These are phyloP conservation scores for Acleris cristana DNA, from an alignment of 2,888 invertebrate species.

Conservation along the genomic window DNA sequence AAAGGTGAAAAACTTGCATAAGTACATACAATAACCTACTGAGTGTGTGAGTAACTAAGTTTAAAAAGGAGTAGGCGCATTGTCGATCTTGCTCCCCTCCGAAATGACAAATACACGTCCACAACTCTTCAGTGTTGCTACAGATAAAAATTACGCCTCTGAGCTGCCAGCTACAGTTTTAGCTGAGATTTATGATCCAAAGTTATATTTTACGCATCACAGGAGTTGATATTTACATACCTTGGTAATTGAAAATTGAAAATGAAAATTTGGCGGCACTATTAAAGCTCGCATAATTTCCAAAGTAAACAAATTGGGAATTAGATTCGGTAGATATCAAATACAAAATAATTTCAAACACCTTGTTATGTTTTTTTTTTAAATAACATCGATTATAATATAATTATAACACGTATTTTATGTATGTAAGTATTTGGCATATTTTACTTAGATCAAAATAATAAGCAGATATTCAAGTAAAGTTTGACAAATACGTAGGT, in stretches of 20 bases:
- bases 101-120: constrained; percentile 74
- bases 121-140: constrained; percentile 75
- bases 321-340: too few species aligned
- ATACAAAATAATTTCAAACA: too few species aligned
- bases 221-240: constrained; percentile 1
- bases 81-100: constrained; percentile 53
- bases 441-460: not conserved
- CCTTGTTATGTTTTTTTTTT: too few species aligned
- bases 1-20: too few species aligned
- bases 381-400: too few species aligned
- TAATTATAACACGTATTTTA: too few species aligned
- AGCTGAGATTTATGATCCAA: constrained; percentile 38
- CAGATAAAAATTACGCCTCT: constrained; percentile 67
- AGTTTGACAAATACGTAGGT: constrained; percentile 26
- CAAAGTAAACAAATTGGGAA: too few species aligned
- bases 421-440: too few species aligned
- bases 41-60: not conserved
- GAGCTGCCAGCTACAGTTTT: constrained; percentile 58
- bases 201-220: constrained; percentile 11
- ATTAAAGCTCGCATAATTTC: not conserved
- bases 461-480: not conserved
- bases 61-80: constrained; percentile 11
- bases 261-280: not conserved
- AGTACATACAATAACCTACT: too few species aligned
- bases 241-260: not conserved